Evolutionary conservation across 2,888 invertebrate species (phyloP).

Genomic region (Orchesella flavescens): DNA sequence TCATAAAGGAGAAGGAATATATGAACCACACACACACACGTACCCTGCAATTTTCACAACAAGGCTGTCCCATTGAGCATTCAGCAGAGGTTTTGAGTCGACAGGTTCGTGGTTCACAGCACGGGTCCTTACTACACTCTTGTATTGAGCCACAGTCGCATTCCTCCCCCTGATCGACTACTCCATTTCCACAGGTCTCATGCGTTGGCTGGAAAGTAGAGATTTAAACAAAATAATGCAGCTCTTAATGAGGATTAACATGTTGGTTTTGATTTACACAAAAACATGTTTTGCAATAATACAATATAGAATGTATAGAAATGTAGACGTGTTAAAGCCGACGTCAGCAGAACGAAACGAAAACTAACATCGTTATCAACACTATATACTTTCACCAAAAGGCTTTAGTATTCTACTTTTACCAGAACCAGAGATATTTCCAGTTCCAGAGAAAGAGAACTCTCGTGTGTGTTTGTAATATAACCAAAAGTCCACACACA

Average conservation of each 20-base stretch:
- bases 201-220: constrained; percentile 74
- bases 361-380: no score
- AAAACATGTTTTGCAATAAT: constrained; percentile 30
- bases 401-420: no score
- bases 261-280: constrained; percentile 54
- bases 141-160: constrained; percentile 97
- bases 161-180: constrained; percentile 95
- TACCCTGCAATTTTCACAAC: constrained; percentile 93
- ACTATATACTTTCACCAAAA: no score
- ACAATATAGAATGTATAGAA: not conserved
- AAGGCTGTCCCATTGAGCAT: constrained; percentile 90
- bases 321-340: not conserved
- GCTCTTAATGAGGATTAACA: constrained; percentile 60
- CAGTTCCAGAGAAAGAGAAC: no score
- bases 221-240: constrained; percentile 51
- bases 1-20: no score
- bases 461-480: no score
- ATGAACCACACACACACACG: no score
- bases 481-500: no score
- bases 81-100: constrained; percentile 93
- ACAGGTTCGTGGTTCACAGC: constrained; percentile 78
- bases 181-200: constrained; percentile 93
- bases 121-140: constrained; percentile 93
- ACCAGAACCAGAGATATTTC: no score
- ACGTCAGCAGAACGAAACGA: constrained; percentile 1